Evolutionary conservation across 2,113 vertebrate species (phyloP).

Genomic region (Lethenteron camtschaticum): DNA sequence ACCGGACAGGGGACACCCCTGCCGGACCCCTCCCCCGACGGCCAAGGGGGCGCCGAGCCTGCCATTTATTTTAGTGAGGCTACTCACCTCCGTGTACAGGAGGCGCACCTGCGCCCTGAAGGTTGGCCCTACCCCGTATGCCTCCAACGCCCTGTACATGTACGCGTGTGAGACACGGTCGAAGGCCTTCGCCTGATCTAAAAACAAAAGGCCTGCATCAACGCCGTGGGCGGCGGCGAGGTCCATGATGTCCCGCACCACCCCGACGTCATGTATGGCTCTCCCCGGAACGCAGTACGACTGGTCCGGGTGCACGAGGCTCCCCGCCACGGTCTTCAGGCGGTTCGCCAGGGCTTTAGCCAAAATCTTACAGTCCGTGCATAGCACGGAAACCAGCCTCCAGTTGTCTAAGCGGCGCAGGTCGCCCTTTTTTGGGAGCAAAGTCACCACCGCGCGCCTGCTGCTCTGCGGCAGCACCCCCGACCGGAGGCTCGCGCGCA

Average conservation of each 20-base stretch:
- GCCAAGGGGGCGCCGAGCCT: not conserved
- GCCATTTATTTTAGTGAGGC: not conserved
- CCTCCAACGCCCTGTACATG: not conserved
- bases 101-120: not conserved
- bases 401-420: not conserved
- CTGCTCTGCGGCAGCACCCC: not conserved
- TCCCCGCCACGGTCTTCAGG: not conserved
- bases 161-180: not conserved
- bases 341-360: not conserved
- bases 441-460: not conserved
- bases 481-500: not conserved
- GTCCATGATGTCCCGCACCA: not conserved
- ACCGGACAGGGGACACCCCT: slow-evolving; percentile 1
- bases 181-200: not conserved
- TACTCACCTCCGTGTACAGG: not conserved
- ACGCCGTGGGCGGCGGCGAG: not conserved
- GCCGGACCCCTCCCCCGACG: not conserved
- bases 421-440: not conserved
- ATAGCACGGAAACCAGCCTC: not conserved
- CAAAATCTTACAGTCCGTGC: slow-evolving; percentile 1
- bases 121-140: not conserved
- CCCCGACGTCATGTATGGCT: not conserved
- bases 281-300: not conserved
- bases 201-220: not conserved
- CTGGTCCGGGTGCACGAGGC: not conserved